Conservation (phyloP, 1,140 invertebrate genomes). For the Colletes gigas region DNA sequence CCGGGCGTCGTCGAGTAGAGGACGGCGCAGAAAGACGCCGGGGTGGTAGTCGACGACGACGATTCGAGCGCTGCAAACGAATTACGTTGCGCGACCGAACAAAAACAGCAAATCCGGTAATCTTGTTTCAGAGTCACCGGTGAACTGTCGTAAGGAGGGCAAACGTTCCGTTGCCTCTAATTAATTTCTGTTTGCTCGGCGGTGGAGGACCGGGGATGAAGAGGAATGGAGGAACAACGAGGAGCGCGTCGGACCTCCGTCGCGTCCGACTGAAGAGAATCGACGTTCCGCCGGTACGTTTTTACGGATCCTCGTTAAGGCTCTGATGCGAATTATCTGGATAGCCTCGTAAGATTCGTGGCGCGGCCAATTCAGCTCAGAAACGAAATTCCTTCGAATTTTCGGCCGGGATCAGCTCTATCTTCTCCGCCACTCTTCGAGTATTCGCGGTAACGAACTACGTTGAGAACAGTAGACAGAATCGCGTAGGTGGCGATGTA, state of each 20-base stretch:
- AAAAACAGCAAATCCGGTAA: constrained; percentile 71
- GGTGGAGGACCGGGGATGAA: background rate
- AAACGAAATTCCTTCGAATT: constrained; percentile 14
- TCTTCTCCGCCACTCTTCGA: too few species aligned
- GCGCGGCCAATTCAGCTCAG: background rate
- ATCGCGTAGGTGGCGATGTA: too few species aligned
- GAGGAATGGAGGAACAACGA: constrained; percentile 11
- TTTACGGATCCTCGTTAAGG: constrained; percentile 61
- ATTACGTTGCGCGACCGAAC: constrained; percentile 63
- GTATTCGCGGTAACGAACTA: too few species aligned
- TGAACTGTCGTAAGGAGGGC: constrained; percentile 59
- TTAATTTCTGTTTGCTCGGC: constrained; percentile 72
- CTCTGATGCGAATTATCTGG: constrained; percentile 56
- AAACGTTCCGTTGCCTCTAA: constrained; percentile 69
- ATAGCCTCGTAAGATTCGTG: constrained; percentile 47
- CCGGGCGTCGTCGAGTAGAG: constrained; percentile 57
- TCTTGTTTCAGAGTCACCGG: constrained; percentile 65
- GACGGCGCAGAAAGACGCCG: constrained; percentile 16
- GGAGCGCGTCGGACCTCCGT: background rate
- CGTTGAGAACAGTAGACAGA: too few species aligned
- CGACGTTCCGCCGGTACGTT: constrained; percentile 54
- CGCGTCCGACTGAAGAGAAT: constrained; percentile 23
- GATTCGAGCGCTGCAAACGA: constrained; percentile 70
- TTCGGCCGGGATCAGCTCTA: constrained; percentile 16
- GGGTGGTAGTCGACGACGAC: constrained; percentile 27